phyloP scores from a whole-genome alignment of 2,113 vertebrate species.

The Misgurnus mizolepis region DNA sequence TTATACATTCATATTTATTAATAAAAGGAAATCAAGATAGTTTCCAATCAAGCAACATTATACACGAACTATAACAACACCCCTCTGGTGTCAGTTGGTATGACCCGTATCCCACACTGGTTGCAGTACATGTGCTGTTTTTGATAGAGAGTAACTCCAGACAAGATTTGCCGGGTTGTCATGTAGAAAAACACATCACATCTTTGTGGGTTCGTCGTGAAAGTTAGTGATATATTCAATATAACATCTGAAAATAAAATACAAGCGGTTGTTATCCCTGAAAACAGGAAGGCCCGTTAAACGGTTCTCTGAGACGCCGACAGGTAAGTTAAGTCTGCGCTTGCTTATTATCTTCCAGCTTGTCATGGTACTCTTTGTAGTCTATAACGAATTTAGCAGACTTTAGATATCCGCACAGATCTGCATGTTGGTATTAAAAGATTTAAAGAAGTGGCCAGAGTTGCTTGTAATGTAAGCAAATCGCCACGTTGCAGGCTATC shows the following conservation, averaged over 20 bases:
- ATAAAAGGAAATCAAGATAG: not conserved
- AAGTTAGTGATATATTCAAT: not conserved
- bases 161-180: not conserved
- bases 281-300: slow-evolving; percentile 12
- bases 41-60: not conserved
- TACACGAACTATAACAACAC: not conserved
- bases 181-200: not conserved
- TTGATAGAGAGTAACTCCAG: not conserved
- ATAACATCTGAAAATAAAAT: not conserved
- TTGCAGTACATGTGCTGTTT: slow-evolving; percentile 34
- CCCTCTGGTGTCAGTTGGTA: slow-evolving; percentile 6
- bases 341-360: not conserved
- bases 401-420: not conserved
- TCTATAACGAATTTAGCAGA: not conserved
- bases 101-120: slow-evolving; percentile 5
- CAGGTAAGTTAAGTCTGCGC: slow-evolving; percentile 12
- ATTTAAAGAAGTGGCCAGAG: not conserved
- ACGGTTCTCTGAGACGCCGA: not conserved
- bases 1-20: not conserved
- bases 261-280: not conserved
- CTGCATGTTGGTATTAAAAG: not conserved
- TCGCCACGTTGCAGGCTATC: not conserved
- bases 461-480: not conserved
- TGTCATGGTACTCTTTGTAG: not conserved
- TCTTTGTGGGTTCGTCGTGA: not conserved